Percentiles rank a stretch among this genome's conserved stretches.
phyloP scores from a whole-genome alignment of 2,888 invertebrate genomes.

The Stenoptilia bipunctidactyla region DNA sequence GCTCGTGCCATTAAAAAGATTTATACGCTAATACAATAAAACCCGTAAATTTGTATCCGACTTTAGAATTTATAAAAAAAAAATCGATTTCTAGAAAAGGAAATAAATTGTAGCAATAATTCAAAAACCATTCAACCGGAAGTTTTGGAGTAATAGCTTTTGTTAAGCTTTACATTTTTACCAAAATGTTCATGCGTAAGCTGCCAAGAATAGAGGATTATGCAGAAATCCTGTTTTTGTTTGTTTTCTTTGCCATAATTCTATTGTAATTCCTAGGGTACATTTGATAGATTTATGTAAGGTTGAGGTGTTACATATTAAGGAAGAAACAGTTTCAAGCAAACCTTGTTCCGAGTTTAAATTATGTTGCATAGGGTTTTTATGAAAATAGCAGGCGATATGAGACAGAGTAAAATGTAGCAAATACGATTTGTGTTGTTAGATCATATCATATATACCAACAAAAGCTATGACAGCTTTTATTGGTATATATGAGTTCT shows the following conservation, averaged over 20 bases:
- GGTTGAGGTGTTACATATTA: conserved; percentile 17
- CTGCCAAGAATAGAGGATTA: conserved; percentile 56
- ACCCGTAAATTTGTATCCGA: conserved; percentile 52
- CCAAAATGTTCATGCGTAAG: conserved; percentile 36
- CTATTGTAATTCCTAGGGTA: conserved; percentile 35
- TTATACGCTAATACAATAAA: conserved; percentile 48
- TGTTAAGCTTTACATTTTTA: conserved; percentile 43
- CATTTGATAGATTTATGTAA: conserved; percentile 18
- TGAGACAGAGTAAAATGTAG: too few relatives aligned
- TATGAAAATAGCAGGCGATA: too few relatives aligned
- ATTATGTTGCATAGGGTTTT: too few relatives aligned
- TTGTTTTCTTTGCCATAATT: conserved; percentile 61
- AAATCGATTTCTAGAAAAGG: conserved; percentile 39
- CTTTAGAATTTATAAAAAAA: conserved; percentile 42
- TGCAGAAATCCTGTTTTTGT: conserved; percentile 66
- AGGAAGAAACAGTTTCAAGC: too few relatives aligned
- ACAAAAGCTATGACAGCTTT: too few relatives aligned
- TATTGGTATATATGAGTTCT: too few relatives aligned
- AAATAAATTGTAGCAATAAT: conserved; percentile 63
- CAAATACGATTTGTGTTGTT: too few relatives aligned
- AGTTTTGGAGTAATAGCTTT: conserved; percentile 52
- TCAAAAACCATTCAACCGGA: conserved; percentile 53
- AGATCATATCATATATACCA: too few relatives aligned
- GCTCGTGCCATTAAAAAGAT: conserved; percentile 59
- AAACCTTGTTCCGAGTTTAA: too few relatives aligned